phyloP scores from a whole-genome alignment of 92 coral and sea anemone species.

The Palythoa caribaeorum region DNA sequence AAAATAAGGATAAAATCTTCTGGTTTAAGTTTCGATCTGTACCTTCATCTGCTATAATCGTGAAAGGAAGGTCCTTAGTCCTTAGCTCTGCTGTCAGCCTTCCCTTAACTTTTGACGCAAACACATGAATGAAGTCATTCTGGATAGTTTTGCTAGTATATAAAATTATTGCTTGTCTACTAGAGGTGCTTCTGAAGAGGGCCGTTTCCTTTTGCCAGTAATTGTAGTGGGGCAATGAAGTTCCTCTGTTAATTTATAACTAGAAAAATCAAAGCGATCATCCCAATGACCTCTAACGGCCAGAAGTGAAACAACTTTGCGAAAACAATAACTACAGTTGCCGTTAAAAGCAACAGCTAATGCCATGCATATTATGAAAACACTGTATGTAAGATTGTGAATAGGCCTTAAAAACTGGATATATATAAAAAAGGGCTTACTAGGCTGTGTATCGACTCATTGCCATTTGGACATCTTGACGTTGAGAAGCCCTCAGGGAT shows the following conservation, averaged over 20 bases:
- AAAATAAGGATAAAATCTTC: constrained; percentile 43
- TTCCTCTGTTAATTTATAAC: constrained; percentile 55
- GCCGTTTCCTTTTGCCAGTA: constrained; percentile 58
- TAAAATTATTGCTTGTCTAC: constrained; percentile 41
- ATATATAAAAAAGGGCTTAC: constrained; percentile 60
- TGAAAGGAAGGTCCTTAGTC: not conserved
- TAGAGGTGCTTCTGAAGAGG: constrained; percentile 60
- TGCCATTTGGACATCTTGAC: constrained; percentile 92
- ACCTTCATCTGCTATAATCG: not conserved
- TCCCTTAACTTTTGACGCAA: constrained; percentile 35
- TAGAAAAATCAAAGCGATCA: constrained; percentile 27
- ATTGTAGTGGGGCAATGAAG: constrained; percentile 56
- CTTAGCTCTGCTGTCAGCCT: constrained; percentile 46
- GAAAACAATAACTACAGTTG: no score
- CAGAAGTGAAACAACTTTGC: not conserved
- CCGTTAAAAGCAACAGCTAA: no score
- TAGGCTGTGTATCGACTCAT: constrained; percentile 88
- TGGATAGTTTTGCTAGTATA: constrained; percentile 70
- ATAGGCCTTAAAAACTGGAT: no score
- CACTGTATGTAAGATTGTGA: no score
- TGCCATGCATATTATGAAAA: no score
- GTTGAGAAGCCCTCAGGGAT: constrained; percentile 86
- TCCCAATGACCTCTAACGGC: constrained; percentile 47
- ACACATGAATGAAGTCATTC: constrained; percentile 61
- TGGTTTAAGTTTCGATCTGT: constrained; percentile 53